Percentiles rank a stretch among this genome's conserved stretches.
Evolutionary conservation across 2,888 invertebrate genomes (phyloP).

Genomic region (Mamestra brassicae): DNA sequence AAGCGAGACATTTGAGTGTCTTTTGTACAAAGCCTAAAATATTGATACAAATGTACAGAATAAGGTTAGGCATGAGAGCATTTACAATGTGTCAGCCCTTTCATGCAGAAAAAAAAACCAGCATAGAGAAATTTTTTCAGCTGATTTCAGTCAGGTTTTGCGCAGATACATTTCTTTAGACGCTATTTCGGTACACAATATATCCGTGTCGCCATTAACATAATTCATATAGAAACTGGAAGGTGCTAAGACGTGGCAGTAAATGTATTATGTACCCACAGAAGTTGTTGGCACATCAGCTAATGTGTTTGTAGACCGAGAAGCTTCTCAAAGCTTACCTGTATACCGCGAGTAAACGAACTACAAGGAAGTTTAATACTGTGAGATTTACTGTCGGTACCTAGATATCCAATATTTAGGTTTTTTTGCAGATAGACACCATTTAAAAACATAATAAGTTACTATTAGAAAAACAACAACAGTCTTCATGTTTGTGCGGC

Average conservation of each 20-base stretch:
- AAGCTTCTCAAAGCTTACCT: neutral
- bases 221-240: neutral
- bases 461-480: neutral
- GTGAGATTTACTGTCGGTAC: neutral
- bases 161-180: conserved; percentile 17
- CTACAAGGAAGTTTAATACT: neutral
- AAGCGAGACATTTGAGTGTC: conserved; percentile 1
- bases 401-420: neutral
- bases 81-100: conserved; percentile 28
- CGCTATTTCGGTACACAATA: conserved; percentile 3
- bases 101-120: conserved; percentile 10
- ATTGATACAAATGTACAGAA: conserved; percentile 23
- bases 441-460: neutral
- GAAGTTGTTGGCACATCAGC: neutral
- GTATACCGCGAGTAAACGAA: neutral
- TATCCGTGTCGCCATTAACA: conserved; percentile 9
- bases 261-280: conserved; percentile 4
- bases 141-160: conserved; percentile 19
- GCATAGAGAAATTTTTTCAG: conserved; percentile 19
- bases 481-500: neutral
- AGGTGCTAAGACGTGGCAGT: neutral
- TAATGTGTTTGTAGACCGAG: conserved; percentile 21
- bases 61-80: conserved; percentile 10
- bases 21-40: conserved; percentile 29
- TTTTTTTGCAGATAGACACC: no score